Conservation (phyloP, 1,140 invertebrate species). For the Megalopta genalis region DNA sequence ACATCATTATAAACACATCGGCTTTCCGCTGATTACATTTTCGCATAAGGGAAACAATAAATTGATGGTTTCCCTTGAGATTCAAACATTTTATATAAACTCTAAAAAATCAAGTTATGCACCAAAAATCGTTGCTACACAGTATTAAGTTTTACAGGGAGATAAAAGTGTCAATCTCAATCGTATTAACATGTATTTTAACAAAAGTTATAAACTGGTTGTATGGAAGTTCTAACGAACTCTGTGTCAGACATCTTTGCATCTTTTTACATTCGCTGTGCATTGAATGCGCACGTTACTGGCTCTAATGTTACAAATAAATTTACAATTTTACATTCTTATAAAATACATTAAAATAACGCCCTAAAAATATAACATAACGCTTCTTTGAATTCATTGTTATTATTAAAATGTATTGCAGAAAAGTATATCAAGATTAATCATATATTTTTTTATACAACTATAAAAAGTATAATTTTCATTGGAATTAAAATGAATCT, state of each 20-base stretch:
- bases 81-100: conserved; percentile 13
- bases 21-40: neutral
- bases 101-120: neutral
- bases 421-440: conserved; percentile 17
- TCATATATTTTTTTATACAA: neutral
- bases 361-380: conserved; percentile 9
- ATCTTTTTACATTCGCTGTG: neutral
- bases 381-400: neutral
- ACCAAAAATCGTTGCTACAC: neutral
- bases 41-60: neutral
- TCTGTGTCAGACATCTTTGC: neutral
- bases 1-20: neutral
- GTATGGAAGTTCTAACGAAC: neutral
- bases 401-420: neutral
- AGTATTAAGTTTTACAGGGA: neutral
- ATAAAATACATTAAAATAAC: neutral
- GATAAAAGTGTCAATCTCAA: neutral
- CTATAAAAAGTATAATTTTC: neutral
- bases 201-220: neutral
- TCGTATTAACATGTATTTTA: neutral
- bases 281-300: neutral
- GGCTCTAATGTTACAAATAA: neutral
- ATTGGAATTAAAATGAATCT: neutral
- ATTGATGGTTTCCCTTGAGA: conserved; percentile 12
- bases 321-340: neutral